Base-by-base conservation (phyloP, 2,113 vertebrate genomes). In the Caranx melampygus region DNA sequence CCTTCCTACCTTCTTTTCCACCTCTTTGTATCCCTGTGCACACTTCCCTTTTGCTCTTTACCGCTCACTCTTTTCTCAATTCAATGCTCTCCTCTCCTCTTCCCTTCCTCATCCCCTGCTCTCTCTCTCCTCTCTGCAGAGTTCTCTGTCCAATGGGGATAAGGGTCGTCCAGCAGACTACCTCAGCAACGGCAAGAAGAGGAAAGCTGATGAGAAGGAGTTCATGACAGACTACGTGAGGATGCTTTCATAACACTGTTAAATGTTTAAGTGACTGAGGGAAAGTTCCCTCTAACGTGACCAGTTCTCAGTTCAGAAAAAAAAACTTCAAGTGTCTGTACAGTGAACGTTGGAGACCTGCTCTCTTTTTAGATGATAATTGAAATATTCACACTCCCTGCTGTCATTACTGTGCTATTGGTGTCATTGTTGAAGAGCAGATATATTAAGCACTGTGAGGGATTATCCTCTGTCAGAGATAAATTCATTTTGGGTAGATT, bases 191-290 rank as follows among this genome's bases (percentile, higher is more conserved):
- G 96, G 95, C 92, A 98, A 97, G 92, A 98, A 98, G 93, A 96
- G 97, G 93, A 97, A 97, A 92, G 95, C 95, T 3, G 97, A 98
- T 3, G 97, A 98, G 88, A 97, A 97, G 86, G 97, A 97, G 61
- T 97, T 97, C 0, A 91, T 95, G 88, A 97, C 96, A 0, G 97
- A 97, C 86, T 98, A 98, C 6, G 97, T 97, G 88, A 91, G 95
- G 54, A 75, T 12, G 37, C 54, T 82, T 87, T 84, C 44, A 62
- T 69, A 72, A 72, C 44, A 21, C 65, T 67, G 21, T 83, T 51
- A 55, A 65, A 84, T 81, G 42, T 90, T 83, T 73, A 47, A 81
- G 73, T 63, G 49, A 69, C 80, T 55, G 54, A 47, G 64, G 62
- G 49, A 78, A 80, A 82, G 80, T 82, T 81, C 69, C 59, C 26